Percentiles rank a stretch among this genome's conserved stretches.
phyloP scores from a whole-genome alignment of 2,113 vertebrate genomes.

The Gadus macrocephalus region DNA sequence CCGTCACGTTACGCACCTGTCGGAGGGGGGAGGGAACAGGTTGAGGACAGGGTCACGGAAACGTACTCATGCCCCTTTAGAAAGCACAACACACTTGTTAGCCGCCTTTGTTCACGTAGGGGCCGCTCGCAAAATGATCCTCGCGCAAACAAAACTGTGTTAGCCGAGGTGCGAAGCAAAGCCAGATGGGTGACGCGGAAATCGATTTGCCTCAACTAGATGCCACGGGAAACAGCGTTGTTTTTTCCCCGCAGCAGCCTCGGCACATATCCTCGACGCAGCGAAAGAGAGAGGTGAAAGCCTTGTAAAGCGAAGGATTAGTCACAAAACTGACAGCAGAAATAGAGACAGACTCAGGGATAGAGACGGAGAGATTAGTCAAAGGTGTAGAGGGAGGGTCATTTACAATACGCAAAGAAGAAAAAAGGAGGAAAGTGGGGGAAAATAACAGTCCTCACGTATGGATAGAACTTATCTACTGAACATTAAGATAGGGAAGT shows the following conservation, averaged over 20 bases:
- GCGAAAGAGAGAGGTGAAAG: constrained; percentile 24
- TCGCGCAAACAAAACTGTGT: constrained; percentile 32
- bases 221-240: constrained; percentile 30
- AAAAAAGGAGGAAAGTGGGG: constrained; percentile 22
- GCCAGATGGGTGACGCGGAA: constrained; percentile 36
- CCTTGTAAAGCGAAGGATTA: constrained; percentile 29
- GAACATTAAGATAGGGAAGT: constrained; percentile 27
- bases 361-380: constrained; percentile 5
- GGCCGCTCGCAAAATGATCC: constrained; percentile 24
- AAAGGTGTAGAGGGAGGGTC: constrained; percentile 20
- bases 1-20: constrained; percentile 88
- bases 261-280: constrained; percentile 30
- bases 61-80: no score
- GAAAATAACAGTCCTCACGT: constrained; percentile 42
- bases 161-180: constrained; percentile 13
- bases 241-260: constrained; percentile 20
- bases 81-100: background rate
- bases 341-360: constrained; percentile 28
- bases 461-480: constrained; percentile 33
- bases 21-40: constrained; percentile 13
- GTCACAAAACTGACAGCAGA: constrained; percentile 21
- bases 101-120: background rate
- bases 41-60: constrained; percentile 20
- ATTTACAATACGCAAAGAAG: constrained; percentile 23
- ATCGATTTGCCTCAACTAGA: constrained; percentile 50